These are phyloP conservation scores for Etheostoma nigrum DNA, from an alignment of 2,797 vertebrate genomes.

Conservation along the genomic window DNA sequence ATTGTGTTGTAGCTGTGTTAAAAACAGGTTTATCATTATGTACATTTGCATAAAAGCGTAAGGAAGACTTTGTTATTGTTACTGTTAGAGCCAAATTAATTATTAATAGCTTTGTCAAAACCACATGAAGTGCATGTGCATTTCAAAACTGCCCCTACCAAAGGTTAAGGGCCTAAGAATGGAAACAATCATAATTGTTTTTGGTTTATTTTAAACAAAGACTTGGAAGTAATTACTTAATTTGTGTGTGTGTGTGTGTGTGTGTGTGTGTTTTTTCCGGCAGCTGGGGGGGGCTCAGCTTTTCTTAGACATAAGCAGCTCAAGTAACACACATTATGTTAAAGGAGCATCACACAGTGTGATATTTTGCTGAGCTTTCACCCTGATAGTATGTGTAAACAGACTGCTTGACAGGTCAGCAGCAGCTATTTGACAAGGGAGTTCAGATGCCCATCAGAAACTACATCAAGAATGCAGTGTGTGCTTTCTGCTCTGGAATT, in stretches of 20 bases:
- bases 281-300: neutral
- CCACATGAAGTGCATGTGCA: no score
- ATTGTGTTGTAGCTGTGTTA: neutral
- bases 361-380: slow-evolving; percentile 10
- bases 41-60: no score
- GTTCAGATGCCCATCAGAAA: slow-evolving; percentile 23
- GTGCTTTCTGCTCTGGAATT: slow-evolving; percentile 39
- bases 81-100: no score
- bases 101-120: no score
- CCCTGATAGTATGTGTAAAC: slow-evolving; percentile 13
- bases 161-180: neutral
- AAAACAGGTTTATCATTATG: no score
- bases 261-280: no score
- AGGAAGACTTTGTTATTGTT: no score
- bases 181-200: neutral
- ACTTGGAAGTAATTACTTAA: rapidly evolving
- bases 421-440: slow-evolving; percentile 18
- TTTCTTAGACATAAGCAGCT: neutral
- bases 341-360: slow-evolving; percentile 2
- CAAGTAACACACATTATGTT: neutral
- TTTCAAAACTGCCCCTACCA: neutral
- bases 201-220: neutral
- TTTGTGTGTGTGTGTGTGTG: neutral
- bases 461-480: slow-evolving; percentile 21
- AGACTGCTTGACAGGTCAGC: slow-evolving; percentile 23